A percentile compares a stretch with the other conserved stretches of the same genome.
Conservation (phyloP, 2,113 vertebrate species). For the Festucalex cinctus region DNA sequence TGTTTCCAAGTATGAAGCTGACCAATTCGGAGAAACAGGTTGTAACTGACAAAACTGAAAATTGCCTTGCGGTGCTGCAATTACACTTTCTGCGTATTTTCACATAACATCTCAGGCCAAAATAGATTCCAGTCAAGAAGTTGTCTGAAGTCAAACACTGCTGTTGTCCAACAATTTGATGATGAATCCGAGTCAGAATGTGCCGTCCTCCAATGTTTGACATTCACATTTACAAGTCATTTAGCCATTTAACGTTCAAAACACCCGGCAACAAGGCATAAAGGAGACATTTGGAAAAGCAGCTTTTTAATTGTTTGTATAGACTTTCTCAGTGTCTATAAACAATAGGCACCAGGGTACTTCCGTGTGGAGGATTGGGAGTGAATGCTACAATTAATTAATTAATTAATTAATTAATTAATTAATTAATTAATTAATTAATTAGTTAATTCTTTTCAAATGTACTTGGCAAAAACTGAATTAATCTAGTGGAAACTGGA, state of each 20-base stretch:
- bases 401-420: too few relatives aligned
- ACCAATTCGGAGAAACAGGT: neutral
- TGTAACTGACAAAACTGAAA: neutral
- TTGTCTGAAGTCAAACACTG: slow-evolving; percentile 22
- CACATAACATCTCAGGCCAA: slow-evolving; percentile 9
- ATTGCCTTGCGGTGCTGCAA: neutral
- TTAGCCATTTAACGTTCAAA: neutral
- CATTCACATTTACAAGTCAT: neutral
- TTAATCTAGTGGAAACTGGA: too few relatives aligned
- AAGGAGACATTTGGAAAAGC: too few relatives aligned
- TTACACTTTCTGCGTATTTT: neutral
- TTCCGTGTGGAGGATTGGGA: too few relatives aligned
- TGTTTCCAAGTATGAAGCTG: neutral
- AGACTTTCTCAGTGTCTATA: too few relatives aligned
- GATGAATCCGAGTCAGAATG: neutral
- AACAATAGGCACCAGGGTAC: too few relatives aligned
- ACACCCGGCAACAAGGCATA: neutral
- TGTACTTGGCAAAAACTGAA: too few relatives aligned
- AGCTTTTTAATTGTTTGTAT: too few relatives aligned
- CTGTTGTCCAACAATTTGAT: slow-evolving; percentile 9
- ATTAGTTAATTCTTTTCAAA: too few relatives aligned
- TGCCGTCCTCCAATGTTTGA: neutral
- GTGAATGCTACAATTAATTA: too few relatives aligned
- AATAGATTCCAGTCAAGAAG: slow-evolving; percentile 23
- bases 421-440: too few relatives aligned